Conservation (phyloP, 2,888 invertebrate species). For the Trissonchulus sp. region DNA sequence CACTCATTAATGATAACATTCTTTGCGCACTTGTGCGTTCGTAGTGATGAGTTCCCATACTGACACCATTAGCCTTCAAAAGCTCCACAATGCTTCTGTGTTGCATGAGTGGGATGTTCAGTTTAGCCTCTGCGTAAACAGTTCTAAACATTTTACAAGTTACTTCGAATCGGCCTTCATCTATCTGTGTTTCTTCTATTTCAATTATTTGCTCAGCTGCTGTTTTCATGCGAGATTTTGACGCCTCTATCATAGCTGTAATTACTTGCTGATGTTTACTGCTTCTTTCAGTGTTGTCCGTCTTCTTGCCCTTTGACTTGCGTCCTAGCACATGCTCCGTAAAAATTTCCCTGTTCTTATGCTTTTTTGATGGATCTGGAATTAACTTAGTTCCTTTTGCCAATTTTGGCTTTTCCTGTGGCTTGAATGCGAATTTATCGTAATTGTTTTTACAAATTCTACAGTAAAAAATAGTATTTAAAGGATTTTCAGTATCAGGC, state of each 20-base stretch:
- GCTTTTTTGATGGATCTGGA: neutral
- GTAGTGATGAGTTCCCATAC: constrained; percentile 4
- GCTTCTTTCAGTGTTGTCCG: neutral
- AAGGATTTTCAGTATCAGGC: neutral
- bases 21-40: neutral
- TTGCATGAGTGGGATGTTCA: neutral
- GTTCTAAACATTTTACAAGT: neutral
- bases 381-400: neutral
- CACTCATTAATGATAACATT: neutral
- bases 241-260: neutral
- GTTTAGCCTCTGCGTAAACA: constrained; percentile 9
- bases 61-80: neutral
- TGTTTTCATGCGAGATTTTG: neutral
- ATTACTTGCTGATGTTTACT: neutral
- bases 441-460: neutral
- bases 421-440: neutral
- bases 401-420: neutral
- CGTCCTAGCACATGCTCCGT: neutral
- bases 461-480: neutral
- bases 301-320: neutral
- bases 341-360: neutral
- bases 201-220: neutral
- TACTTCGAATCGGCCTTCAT: neutral
- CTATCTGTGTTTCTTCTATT: neutral
- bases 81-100: neutral